Evolutionary conservation across 2,888 invertebrate genomes (phyloP), one percentile per base, ranked within the genome.

Genomic region (Hirtodrosophila duncani): DNA sequence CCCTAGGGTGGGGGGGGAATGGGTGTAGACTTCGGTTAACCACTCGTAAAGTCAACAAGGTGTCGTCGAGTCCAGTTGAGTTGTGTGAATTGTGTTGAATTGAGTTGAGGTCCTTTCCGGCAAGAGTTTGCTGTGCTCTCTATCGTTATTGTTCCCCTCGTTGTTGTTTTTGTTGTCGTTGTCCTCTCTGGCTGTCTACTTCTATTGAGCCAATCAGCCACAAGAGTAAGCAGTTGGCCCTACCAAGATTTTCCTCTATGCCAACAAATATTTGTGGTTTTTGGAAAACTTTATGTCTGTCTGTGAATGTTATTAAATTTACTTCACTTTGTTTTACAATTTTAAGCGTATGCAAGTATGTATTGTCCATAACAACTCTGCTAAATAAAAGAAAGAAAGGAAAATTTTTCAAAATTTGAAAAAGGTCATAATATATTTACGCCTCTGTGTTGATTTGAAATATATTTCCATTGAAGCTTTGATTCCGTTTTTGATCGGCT

Each of bases 1-100:
- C 13, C 7, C 50, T n/a, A 33, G 9, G 23, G 1, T 7, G 11
- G 29, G 6, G 24, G 3, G 3, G 3, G 6, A 6, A 3, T 3
- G 24, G 9, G 6, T 11, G n/a, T 29, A 14, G 17, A 2, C 31
- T n/a, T n/a, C n/a, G n/a, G n/a, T n/a, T n/a, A 36, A 31, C 36
- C 63, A 55, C 75, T 72, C 44, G 68, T 48, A 55, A 58, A 69
- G 78, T 77, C 80, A 80, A 72, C 74, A 72, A 74, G 81, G 51
- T 61, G 63, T 49, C 64, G 71, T 57, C 51, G 36, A 60, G 7
- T 4, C 37, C 24, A 44, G 38, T 46, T 23, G 33, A 44, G 59
- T 58, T 43, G 45, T 27, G 33, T 24, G 5, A 7, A 42, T 29
- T 24, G 34, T 24, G n/a, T n/a, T n/a, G n/a, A n/a, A n/a, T n/a